Evolutionary conservation across 2,797 vertebrate genomes (phyloP).

Genomic region (Rhadinocentrus ornatus): DNA sequence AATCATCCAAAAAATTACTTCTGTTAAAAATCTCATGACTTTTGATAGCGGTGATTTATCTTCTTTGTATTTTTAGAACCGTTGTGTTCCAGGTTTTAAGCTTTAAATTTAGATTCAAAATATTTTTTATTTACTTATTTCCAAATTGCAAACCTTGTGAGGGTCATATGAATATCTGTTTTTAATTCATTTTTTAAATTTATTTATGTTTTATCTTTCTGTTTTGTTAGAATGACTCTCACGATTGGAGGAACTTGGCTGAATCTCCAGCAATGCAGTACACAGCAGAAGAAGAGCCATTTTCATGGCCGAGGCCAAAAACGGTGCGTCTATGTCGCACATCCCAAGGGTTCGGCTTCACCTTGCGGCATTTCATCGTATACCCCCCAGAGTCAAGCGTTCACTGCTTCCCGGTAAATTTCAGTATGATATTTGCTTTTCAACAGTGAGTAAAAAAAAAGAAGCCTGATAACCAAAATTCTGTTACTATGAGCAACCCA

Average conservation of each 20-base stretch:
- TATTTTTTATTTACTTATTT: background rate
- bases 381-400: conserved; percentile 95
- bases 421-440: background rate
- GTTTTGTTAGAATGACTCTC: conserved; percentile 66
- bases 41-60: background rate
- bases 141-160: background rate
- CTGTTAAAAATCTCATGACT: background rate
- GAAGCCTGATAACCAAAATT: conserved; percentile 22
- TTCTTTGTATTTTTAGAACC: conserved; percentile 2
- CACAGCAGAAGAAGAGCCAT: conserved; percentile 89
- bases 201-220: background rate
- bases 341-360: conserved; percentile 95
- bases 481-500: conserved; percentile 24
- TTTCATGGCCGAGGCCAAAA: conserved; percentile 95
- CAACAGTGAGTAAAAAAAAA: conserved; percentile 37
- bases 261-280: conserved; percentile 78
- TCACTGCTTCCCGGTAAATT: conserved; percentile 89
- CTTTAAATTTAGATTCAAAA: background rate
- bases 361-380: conserved; percentile 98
- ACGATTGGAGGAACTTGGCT: conserved; percentile 86
- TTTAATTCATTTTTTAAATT: background rate
- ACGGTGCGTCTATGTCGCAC: conserved; percentile 89
- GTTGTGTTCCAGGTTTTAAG: conserved; percentile 1
- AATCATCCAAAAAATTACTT: background rate
- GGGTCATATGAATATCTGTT: background rate